Evolutionary conservation across 2,888 invertebrate species (phyloP).

Genomic region (Incurvaria masculella): DNA sequence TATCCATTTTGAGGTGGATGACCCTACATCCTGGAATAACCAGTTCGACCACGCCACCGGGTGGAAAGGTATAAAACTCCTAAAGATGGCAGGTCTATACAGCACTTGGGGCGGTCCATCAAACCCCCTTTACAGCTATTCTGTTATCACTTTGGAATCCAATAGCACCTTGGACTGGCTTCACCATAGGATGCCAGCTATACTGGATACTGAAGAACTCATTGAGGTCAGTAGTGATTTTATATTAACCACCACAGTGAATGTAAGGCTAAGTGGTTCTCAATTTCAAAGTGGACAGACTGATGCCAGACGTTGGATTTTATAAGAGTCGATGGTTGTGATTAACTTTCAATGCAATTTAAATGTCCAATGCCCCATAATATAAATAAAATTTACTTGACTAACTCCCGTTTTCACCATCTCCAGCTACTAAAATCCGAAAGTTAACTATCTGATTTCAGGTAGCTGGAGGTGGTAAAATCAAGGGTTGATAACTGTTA

Average conservation of each 20-base stretch:
- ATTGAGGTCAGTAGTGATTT: conserved; percentile 47
- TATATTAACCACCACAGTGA: neutral
- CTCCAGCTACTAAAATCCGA: no score
- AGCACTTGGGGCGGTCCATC: conserved; percentile 62
- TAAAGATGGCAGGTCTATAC: conserved; percentile 77
- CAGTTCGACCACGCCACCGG: conserved; percentile 47
- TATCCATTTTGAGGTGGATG: no score
- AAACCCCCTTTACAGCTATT: conserved; percentile 66
- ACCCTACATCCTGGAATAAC: conserved; percentile 51
- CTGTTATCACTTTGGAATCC: conserved; percentile 75
- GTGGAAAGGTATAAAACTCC: conserved; percentile 60
- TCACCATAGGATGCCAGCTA: conserved; percentile 80
- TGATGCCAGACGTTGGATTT: no score
- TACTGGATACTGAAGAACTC: conserved; percentile 65
- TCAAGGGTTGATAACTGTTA: no score
- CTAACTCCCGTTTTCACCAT: no score
- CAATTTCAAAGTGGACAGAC: no score
- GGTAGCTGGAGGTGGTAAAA: no score
- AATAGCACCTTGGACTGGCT: conserved; percentile 65
- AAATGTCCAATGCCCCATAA: no score
- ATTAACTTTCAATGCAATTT: no score
- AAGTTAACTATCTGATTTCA: no score
- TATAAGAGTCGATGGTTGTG: no score
- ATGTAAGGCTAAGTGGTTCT: neutral
- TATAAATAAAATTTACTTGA: no score